Base-by-base conservation (phyloP, 1,140 invertebrate genomes). In the Trissolcus basalis region DNA sequence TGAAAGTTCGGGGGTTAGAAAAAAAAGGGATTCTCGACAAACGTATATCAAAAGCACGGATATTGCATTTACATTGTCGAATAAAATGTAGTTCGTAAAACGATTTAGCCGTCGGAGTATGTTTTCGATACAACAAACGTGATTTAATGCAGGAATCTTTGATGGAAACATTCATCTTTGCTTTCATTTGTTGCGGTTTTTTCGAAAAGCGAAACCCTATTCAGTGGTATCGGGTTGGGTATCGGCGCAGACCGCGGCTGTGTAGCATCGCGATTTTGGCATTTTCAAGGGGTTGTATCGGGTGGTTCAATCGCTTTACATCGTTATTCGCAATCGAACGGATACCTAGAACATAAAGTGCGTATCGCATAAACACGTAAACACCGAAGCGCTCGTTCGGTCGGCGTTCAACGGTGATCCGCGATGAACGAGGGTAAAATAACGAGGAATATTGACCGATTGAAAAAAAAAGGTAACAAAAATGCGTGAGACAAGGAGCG, bases 311-410 rank as follows among this genome's bases (percentile, higher is more conserved):
- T 78, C 76, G 70, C 55, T 78, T 78, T 67, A 78, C 70, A 70
- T 74, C 70, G 76, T 78, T 78, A 78, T 56, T 78, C 58, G 65
- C 67, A 53, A 70, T 67, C 65, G 65, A 74, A 67, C 74, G 74
- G 27, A 49, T 51, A 41, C 12, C 14, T 43, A 41, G 49, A 47
- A 58, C 63, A 83, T 84, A 85, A 85, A 85, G 79, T 82, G 80
- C 81, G 80, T 83, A 85, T 85, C 82, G 82, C 83, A 84, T 85
- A 84, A 85, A 80, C 81, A 81, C 83, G 82, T 83, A 82, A 83
- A 85, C 82, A 81, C 81, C 80, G 78, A 83, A 82, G 83, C 81
- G 82, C 82, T 80, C 82, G 83, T 77, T 85, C 79, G 78, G 73
- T 51, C 78, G 77, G 72, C 81, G 81, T 75, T 81, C 80, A 83